phyloP scores from a whole-genome alignment of 2,888 invertebrate genomes.

The Pediacus dermestoides region DNA sequence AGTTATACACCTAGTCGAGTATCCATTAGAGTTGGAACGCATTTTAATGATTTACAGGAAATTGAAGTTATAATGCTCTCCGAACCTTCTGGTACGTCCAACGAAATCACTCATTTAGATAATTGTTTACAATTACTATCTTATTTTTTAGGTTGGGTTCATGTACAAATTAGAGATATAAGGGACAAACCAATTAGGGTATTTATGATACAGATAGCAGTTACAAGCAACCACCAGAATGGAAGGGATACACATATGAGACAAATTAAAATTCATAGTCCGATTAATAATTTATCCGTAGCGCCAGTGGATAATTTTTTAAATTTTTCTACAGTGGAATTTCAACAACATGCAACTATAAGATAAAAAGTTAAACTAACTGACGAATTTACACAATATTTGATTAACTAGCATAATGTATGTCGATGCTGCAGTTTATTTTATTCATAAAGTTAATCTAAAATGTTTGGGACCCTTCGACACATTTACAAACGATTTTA shows the following conservation, averaged over 20 bases:
- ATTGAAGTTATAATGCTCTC: slow-evolving; percentile 89
- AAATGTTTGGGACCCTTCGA: too few species aligned
- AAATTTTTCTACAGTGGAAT: slow-evolving; percentile 77
- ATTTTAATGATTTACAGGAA: slow-evolving; percentile 95
- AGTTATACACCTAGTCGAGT: slow-evolving; percentile 97
- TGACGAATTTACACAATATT: too few species aligned
- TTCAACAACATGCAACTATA: slow-evolving; percentile 78
- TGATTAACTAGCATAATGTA: too few species aligned
- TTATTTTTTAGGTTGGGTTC: slow-evolving; percentile 78
- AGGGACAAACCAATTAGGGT: slow-evolving; percentile 85
- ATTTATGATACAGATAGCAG: slow-evolving; percentile 95
- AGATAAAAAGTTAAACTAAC: too few species aligned
- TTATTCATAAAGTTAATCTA: too few species aligned
- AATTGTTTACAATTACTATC: not conserved
- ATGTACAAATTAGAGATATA: slow-evolving; percentile 86
- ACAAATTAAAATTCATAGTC: slow-evolving; percentile 94
- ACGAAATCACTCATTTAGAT: too few species aligned
- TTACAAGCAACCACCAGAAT: slow-evolving; percentile 97
- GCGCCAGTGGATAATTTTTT: slow-evolving; percentile 68
- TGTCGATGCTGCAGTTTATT: too few species aligned
- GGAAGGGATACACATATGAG: slow-evolving; percentile 98
- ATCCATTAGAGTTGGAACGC: slow-evolving; percentile 89
- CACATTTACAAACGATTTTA: too few species aligned
- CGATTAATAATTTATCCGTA: slow-evolving; percentile 61
- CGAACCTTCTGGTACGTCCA: slow-evolving; percentile 81